Evolutionary conservation across 2,113 vertebrate genomes (phyloP), one percentile per base, ranked within the genome.

Genomic region (Varanus komodoensis): DNA sequence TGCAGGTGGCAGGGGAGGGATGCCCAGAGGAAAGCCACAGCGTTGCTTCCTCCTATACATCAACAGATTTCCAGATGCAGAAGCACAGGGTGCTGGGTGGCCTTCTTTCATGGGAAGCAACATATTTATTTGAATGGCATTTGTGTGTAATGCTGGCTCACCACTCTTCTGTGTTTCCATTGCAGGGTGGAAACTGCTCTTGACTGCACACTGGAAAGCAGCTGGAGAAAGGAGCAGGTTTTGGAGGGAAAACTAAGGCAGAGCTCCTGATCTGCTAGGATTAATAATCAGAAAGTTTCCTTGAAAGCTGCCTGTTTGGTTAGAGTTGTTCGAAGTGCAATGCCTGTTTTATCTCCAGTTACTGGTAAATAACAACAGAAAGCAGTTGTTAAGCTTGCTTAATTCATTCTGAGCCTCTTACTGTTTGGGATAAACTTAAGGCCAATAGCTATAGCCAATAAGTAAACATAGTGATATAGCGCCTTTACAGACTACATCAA

Each of bases 401-500:
- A 80, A 68, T 50, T 67, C 86, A 68, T 32, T 89, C 38, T 14
- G 9, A 61, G 2, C n/a, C 25, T 64, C 29, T 50, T 82, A 71
- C 54, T 89, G 57, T 73, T 61, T 75, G 25, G 29, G 74, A 50
- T 77, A 32, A 52, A 21, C 3, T 2, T 34, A 87, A 67, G 44
- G 3, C 14, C 68, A 73, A 44, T 12, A 61, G 9, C 27, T 83
- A 8, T 23, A 83, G 7, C 68, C 27, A 83, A 54, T 25, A 21
- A 75, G 15, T 8, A 82, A 61, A 82, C 52, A 74, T 8, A 81
- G 23, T 23, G 48, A 38, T 54, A 82, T 19, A 83, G 29, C 57
- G 50, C 52, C 12, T 84, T 84, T 67, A 89, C 82, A 84, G 38
- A 50, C 82, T 48, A 52, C 71, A 84, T 82, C 44, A 71, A 84